Conservation (phyloP, 2,113 vertebrate genomes). For the Gymnorhina tibicen region DNA sequence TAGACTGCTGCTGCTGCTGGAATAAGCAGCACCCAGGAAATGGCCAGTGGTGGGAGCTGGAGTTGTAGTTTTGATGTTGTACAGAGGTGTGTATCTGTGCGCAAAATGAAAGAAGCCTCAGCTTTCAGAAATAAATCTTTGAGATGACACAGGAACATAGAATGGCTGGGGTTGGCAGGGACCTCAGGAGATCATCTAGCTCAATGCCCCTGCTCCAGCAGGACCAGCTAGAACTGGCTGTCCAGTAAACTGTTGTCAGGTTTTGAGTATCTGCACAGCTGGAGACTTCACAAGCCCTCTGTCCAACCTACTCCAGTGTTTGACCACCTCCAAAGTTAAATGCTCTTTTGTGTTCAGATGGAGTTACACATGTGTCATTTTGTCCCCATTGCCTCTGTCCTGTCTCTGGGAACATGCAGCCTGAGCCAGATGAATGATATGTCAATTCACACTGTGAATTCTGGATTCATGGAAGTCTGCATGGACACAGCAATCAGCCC, state of each 20-base stretch:
- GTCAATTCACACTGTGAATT: not conserved
- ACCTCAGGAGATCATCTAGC: not conserved
- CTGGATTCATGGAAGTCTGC: not conserved
- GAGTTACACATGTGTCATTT: accelerated
- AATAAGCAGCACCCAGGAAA: not conserved
- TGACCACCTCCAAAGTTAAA: not conserved
- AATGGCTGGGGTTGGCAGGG: not conserved
- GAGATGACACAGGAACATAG: not conserved
- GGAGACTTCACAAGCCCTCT: not conserved
- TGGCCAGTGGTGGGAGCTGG: not conserved
- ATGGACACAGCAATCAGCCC: not conserved
- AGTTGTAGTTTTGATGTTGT: not conserved
- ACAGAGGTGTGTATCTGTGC: not conserved
- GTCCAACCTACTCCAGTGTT: not conserved
- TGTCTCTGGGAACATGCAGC: not conserved
- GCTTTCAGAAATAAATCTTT: not conserved
- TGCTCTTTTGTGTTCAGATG: not conserved
- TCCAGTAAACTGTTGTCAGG: not conserved
- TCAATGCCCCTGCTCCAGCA: not conserved
- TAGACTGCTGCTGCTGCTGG: not conserved
- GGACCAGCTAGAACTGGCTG: not conserved
- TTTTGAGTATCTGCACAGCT: not conserved
- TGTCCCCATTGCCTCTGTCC: not conserved
- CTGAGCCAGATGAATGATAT: not conserved
- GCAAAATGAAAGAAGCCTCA: not conserved